These are phyloP conservation scores for Scelioninae gen. 2 DNA, from an alignment of 2,888 invertebrate genomes.

Conservation along the genomic window DNA sequence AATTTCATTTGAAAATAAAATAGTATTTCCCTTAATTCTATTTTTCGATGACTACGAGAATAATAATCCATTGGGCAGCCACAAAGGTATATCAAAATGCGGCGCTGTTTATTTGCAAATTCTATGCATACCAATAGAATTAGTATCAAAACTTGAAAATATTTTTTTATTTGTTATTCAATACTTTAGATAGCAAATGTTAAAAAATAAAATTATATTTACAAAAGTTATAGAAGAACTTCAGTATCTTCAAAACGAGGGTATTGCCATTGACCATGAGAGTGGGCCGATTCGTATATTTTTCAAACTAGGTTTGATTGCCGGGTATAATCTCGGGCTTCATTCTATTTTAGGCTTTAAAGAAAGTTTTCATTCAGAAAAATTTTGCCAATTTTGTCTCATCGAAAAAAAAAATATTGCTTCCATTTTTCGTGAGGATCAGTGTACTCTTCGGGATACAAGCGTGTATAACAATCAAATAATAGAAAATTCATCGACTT, in stretches of 20 bases:
- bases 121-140: constrained; percentile 18
- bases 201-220: constrained; percentile 27
- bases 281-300: background rate
- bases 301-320: constrained; percentile 32
- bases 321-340: constrained; percentile 55
- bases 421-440: background rate
- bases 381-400: constrained; percentile 22
- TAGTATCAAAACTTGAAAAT: constrained; percentile 10
- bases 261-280: constrained; percentile 2
- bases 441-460: constrained; percentile 10
- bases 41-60: constrained; percentile 21
- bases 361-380: constrained; percentile 20
- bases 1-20: background rate
- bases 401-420: constrained; percentile 9
- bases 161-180: constrained; percentile 14
- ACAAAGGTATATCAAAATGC: constrained; percentile 18
- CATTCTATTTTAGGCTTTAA: constrained; percentile 32
- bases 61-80: constrained; percentile 17
- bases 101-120: too few species aligned
- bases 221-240: constrained; percentile 31
- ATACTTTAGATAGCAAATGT: constrained; percentile 25
- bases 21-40: constrained; percentile 4
- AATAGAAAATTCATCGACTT: background rate
- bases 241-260: constrained; percentile 22
- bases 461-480: background rate